Conservation (phyloP, 2,888 invertebrate species). For the Hypselothyrea guttata region DNA sequence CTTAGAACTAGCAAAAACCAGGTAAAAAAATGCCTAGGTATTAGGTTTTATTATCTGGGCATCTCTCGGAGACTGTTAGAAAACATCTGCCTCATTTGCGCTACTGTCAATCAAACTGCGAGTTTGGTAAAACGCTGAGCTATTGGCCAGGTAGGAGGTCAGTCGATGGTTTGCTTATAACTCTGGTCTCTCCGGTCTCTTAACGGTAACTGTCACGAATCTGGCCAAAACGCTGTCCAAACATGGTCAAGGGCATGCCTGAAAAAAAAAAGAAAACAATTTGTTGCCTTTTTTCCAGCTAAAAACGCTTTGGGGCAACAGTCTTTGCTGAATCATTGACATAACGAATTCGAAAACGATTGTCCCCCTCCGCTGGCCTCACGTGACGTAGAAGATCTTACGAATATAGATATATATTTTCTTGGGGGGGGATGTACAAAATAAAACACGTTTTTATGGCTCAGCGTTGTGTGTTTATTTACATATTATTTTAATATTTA, state of each 20-base stretch:
- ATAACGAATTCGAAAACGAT: conserved; percentile 16
- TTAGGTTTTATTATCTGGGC: not conserved
- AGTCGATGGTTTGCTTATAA: conserved; percentile 10
- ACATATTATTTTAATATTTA: conserved; percentile 14
- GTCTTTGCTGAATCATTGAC: conserved; percentile 47
- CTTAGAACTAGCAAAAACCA: conserved; percentile 44
- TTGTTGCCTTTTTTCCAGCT: conserved; percentile 17
- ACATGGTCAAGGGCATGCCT: conserved; percentile 65
- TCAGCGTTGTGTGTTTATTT: conserved; percentile 6
- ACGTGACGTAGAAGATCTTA: too few species aligned
- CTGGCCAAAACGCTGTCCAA: conserved; percentile 42
- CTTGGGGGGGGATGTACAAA: not conserved
- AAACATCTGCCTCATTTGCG: conserved; percentile 38
- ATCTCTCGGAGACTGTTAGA: not conserved
- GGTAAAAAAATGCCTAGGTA: conserved; percentile 27
- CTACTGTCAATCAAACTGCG: conserved; percentile 29
- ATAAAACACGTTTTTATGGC: conserved; percentile 53
- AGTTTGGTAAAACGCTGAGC: conserved; percentile 16
- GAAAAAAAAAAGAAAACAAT: conserved; percentile 16
- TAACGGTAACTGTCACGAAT: conserved; percentile 45
- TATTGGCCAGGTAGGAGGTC: conserved; percentile 37
- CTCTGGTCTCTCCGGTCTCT: conserved; percentile 10
- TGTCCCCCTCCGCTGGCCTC: conserved; percentile 13
- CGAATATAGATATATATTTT: too few species aligned
- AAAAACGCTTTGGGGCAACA: conserved; percentile 44